phyloP scores from a whole-genome alignment of 1,140 invertebrate species.

The Varroa destructor region DNA sequence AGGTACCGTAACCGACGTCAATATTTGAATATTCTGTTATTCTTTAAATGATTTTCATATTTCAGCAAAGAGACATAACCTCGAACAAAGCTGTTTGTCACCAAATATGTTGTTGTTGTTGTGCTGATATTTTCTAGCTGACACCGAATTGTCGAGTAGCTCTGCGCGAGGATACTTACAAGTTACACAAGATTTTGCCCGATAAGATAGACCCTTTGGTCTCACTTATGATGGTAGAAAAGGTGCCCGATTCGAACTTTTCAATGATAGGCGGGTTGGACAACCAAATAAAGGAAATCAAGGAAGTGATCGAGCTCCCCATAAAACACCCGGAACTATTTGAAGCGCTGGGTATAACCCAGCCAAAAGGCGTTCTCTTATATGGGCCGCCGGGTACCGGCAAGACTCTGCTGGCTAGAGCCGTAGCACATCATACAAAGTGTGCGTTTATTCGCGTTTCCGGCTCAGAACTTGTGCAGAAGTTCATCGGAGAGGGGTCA shows the following conservation, averaged over 20 bases:
- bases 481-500: constrained; percentile 47
- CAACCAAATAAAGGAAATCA: constrained; percentile 98
- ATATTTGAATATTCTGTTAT: no score
- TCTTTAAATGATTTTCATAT: no score
- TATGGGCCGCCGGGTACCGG: constrained; percentile 42
- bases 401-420: constrained; percentile 38
- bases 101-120: no score
- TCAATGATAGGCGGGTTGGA: constrained; percentile 98
- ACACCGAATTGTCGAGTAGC: constrained; percentile 93
- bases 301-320: constrained; percentile 96
- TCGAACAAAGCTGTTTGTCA: constrained; percentile 32
- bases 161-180: constrained; percentile 92
- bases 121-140: constrained; percentile 42
- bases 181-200: constrained; percentile 93
- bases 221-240: constrained; percentile 98
- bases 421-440: constrained; percentile 37
- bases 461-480: constrained; percentile 47
- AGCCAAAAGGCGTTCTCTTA: constrained; percentile 46
- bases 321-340: constrained; percentile 98
- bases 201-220: constrained; percentile 95
- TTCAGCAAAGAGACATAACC: constrained; percentile 33
- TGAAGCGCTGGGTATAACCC: constrained; percentile 93
- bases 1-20: no score
- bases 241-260: constrained; percentile 94
- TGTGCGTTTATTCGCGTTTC: constrained; percentile 46